These are phyloP conservation scores for Brachionus asplanchnoidis DNA, from an alignment of 1,140 invertebrate species.

Conservation along the genomic window DNA sequence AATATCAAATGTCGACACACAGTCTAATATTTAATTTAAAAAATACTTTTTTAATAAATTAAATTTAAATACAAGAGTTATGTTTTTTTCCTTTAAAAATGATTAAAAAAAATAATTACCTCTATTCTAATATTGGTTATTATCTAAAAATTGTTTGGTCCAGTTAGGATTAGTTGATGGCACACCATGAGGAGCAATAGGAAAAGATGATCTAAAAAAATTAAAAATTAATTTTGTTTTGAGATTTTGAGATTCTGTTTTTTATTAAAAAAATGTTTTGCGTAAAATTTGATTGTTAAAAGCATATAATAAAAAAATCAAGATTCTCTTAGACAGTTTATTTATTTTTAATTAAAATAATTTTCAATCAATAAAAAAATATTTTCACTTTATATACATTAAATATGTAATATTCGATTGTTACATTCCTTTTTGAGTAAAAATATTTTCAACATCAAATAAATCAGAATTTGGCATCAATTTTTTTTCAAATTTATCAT, in stretches of 20 bases:
- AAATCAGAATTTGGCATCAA: too few species aligned
- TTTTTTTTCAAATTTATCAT: too few species aligned
- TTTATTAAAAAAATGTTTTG: background rate
- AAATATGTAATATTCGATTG: too few species aligned
- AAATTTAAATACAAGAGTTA: background rate
- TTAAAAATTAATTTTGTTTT: background rate
- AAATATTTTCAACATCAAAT: too few species aligned
- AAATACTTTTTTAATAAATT: background rate
- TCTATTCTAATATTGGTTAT: background rate
- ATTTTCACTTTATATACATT: too few species aligned
- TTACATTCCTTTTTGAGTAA: too few species aligned
- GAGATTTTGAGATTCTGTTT: background rate
- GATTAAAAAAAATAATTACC: background rate
- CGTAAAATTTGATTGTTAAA: too few species aligned
- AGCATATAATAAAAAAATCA: too few species aligned
- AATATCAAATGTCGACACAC: background rate
- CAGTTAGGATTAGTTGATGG: constrained; percentile 26
- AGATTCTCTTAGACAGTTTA: too few species aligned
- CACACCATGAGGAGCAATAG: constrained; percentile 14
- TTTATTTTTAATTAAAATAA: too few species aligned
- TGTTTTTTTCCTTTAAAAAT: background rate
- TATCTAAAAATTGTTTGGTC: constrained; percentile 9
- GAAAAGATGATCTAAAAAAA: constrained; percentile 22
- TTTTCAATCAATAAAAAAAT: too few species aligned
- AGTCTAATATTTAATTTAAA: background rate